These are phyloP conservation scores for Trinectes maculatus DNA, from an alignment of 2,113 vertebrate species.

Conservation along the genomic window DNA sequence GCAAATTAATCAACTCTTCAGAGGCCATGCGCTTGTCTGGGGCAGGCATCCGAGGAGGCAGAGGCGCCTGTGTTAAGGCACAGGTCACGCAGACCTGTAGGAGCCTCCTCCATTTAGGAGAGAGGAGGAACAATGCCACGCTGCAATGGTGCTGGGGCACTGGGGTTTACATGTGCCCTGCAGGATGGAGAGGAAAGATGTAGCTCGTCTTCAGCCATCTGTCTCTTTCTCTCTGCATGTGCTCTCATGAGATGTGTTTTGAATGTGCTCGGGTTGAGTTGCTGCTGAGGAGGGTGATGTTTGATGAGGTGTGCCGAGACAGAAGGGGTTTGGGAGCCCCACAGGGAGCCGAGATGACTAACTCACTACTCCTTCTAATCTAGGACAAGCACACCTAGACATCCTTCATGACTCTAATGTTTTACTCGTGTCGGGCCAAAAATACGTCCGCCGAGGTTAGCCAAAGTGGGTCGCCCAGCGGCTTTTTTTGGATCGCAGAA, in stretches of 20 bases:
- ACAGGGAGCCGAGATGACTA: constrained; percentile 73
- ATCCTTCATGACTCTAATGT: constrained; percentile 83
- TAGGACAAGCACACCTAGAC: constrained; percentile 84
- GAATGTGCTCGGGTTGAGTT: constrained; percentile 58
- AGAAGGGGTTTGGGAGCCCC: constrained; percentile 58
- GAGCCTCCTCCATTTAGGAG: constrained; percentile 34
- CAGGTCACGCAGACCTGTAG: constrained; percentile 68
- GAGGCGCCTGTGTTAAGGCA: constrained; percentile 47
- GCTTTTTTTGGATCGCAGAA: constrained; percentile 85
- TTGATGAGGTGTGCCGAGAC: constrained; percentile 75
- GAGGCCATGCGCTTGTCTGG: constrained; percentile 68
- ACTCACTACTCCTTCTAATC: constrained; percentile 80
- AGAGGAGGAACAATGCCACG: constrained; percentile 12
- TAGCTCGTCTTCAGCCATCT: constrained; percentile 68
- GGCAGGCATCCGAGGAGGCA: constrained; percentile 56
- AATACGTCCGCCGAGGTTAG: constrained; percentile 82
- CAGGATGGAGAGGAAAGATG: constrained; percentile 56
- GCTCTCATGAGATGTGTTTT: constrained; percentile 62
- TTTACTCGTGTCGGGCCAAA: constrained; percentile 82
- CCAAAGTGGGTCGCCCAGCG: constrained; percentile 82
- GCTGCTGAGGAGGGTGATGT: constrained; percentile 74
- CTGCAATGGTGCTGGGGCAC: constrained; percentile 3
- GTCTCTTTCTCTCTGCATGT: constrained; percentile 61
- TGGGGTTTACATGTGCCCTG: constrained; percentile 49
- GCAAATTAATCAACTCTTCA: constrained; percentile 78